A percentile compares a stretch with the other conserved stretches of the same genome.
Evolutionary conservation across 1,140 invertebrate genomes (phyloP).

Genomic region (Bombus consobrinus): DNA sequence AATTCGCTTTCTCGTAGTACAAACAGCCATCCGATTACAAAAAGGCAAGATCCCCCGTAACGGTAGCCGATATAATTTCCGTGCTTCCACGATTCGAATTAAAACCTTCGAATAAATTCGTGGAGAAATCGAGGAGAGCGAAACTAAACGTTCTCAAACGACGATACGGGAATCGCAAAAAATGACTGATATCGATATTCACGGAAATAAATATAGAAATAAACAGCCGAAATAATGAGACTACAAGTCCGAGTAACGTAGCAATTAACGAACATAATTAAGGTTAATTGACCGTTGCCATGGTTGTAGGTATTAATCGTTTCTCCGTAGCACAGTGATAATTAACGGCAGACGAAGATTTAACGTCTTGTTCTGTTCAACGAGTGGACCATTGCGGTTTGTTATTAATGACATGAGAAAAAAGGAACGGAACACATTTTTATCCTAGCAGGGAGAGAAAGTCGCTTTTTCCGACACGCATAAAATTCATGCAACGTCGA

Average conservation of each 20-base stretch:
- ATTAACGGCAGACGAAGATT: constrained; percentile 7
- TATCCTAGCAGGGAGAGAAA: constrained; percentile 27
- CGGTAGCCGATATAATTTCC: not conserved
- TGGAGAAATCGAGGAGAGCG: not conserved
- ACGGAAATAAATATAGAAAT: not conserved
- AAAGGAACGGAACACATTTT: not conserved
- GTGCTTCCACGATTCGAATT: not conserved
- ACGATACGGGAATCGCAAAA: not conserved
- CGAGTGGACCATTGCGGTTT: not conserved
- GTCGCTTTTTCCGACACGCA: constrained; percentile 41
- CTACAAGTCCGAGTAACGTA: not conserved
- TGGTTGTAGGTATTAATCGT: constrained; percentile 22
- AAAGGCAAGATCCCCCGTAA: too few species aligned
- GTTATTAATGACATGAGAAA: constrained; percentile 28
- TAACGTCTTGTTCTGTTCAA: not conserved
- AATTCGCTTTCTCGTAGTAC: constrained; percentile 55
- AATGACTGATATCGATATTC: not conserved
- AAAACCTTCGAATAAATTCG: not conserved
- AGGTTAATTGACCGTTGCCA: constrained; percentile 28
- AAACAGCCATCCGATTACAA: not conserved
- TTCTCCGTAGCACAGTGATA: constrained; percentile 12
- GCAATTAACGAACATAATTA: constrained; percentile 36
- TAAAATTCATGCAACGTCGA: constrained; percentile 39
- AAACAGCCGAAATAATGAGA: not conserved
- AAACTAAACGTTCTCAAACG: not conserved